Evolutionary conservation across 1,140 invertebrate genomes (phyloP), one percentile per base, ranked within the genome.

Genomic region (Bombus confusus): DNA sequence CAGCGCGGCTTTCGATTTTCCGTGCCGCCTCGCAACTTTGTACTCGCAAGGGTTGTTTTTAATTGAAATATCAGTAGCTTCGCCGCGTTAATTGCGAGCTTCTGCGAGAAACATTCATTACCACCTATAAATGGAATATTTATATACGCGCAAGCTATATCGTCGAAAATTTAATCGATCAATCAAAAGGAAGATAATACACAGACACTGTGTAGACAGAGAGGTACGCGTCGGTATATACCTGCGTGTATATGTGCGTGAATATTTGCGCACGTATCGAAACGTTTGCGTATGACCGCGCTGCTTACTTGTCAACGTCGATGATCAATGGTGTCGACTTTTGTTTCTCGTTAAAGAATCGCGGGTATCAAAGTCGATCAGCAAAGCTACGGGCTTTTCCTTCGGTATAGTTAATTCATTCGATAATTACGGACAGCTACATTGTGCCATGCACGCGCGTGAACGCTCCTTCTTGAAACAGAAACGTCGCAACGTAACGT

Each of bases 151-250:
- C 1, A 12, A 3, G 52, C n/a, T 47, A 59, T 37, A 71, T 80
- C 74, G 52, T 28, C 77, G 77, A 80, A 77, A 85, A 25, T 85
- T 80, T 80, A 79, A 80, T 85, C 77, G 83, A 85, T 80, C 77
- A 73, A 80, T 85, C 83, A 52, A 68, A 57, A 72, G 68, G 31
- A 73, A n/a, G 77, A 52, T 72, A 72, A 72, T 72, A 41, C 4
- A 25, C 72, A n/a, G n/a, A n/a, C n/a, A n/a, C n/a, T n/a, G 28
- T 18, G 22, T 37, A 13, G 22, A 25, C 18, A 18, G 13, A 34
- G 13, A 6, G 5, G 31, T 9, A 1, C 2, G 47, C 18, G 47
- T 52, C 18, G 2, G 47, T 22, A 52, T 52, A 9, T 68, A 34
- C 34, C 8, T 10, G 22, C 1, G 47, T 76, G 5, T 31, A 13